Percentiles rank a stretch among this genome's conserved stretches.
phyloP scores from a whole-genome alignment of 2,113 vertebrate species.

The Connochaetes taurinus region DNA sequence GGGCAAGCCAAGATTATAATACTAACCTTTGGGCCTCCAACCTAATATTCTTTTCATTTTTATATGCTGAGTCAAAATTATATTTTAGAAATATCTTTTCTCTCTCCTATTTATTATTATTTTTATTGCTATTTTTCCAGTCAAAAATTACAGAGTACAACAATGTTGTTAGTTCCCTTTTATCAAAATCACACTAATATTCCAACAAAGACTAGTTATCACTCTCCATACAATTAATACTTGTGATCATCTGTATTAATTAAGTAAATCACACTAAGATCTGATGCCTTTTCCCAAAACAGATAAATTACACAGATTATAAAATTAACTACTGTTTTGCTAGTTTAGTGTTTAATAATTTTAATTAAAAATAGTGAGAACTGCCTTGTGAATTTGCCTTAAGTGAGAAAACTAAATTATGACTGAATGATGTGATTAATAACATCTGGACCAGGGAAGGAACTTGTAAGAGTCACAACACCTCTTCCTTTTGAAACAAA shows the following conservation, averaged over 20 bases:
- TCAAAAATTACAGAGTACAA: neutral
- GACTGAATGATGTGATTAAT: neutral
- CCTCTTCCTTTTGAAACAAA: neutral
- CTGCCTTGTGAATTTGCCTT: neutral
- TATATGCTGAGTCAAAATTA: neutral
- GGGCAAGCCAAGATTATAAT: neutral
- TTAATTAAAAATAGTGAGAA: conserved; percentile 34
- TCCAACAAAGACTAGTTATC: neutral
- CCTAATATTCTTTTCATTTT: neutral
- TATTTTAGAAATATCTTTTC: neutral
- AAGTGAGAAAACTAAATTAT: conserved; percentile 14
- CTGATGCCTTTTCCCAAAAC: neutral
- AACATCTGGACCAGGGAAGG: neutral
- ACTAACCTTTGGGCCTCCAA: neutral
- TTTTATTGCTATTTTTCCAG: neutral
- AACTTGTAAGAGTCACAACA: neutral
- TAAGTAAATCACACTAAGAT: neutral
- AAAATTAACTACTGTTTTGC: neutral
- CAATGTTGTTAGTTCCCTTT: neutral
- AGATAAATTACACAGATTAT: neutral
- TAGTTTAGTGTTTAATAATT: neutral
- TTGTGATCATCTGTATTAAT: neutral
- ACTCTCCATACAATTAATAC: neutral
- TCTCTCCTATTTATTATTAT: neutral
- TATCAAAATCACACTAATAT: neutral